Conservation (phyloP, 2,888 invertebrate genomes). For the Ganaspis brasiliensis region DNA sequence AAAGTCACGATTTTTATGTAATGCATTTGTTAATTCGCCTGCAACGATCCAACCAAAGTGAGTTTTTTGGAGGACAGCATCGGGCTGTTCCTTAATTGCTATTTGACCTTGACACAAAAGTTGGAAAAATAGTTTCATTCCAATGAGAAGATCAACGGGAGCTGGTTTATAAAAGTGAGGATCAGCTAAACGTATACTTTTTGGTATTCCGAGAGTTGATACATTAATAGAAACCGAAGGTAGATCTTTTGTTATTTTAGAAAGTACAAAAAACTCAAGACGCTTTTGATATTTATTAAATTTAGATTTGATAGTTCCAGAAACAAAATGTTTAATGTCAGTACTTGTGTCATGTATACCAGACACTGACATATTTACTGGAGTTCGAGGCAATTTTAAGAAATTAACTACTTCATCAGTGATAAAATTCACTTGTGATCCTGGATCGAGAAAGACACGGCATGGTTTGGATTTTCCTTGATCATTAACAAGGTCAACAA, state of each 20-base stretch:
- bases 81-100: background rate
- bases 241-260: slow-evolving; percentile 36
- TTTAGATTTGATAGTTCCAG: slow-evolving; percentile 45
- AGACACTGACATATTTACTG: slow-evolving; percentile 42
- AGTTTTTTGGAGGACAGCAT: slow-evolving; percentile 21
- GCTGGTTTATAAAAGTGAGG: slow-evolving; percentile 51
- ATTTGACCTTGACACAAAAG: slow-evolving; percentile 1
- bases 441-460: slow-evolving; percentile 10
- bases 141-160: slow-evolving; percentile 46
- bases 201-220: slow-evolving; percentile 7
- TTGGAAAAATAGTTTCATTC: slow-evolving; percentile 45
- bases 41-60: slow-evolving; percentile 38
- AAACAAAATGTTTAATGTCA: slow-evolving; percentile 43
- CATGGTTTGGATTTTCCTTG: background rate
- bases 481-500: too few species aligned
- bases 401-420: slow-evolving; percentile 46
- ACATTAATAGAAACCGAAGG: slow-evolving; percentile 23
- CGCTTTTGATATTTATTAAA: slow-evolving; percentile 45
- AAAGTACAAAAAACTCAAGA: slow-evolving; percentile 43
- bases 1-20: too few species aligned
- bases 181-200: slow-evolving; percentile 46
- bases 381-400: slow-evolving; percentile 40
- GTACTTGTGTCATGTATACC: slow-evolving; percentile 40
- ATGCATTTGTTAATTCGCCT: background rate
- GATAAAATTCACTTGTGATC: slow-evolving; percentile 46